Conservation (phyloP, 1,140 invertebrate genomes). For the Conus betulinus region DNA sequence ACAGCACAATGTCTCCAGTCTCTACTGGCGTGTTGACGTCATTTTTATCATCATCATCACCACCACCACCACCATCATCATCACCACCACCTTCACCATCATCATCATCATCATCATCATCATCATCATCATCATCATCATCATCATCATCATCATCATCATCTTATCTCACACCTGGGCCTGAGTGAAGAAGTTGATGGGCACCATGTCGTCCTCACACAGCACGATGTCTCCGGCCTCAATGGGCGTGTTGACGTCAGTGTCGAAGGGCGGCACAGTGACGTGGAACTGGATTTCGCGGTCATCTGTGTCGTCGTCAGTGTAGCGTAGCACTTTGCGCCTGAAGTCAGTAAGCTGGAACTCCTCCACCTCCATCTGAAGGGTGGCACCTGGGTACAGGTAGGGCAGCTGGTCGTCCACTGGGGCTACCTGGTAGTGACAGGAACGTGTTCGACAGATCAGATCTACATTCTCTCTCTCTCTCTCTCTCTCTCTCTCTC, state of each 20-base stretch:
- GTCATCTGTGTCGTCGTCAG: constrained; percentile 72
- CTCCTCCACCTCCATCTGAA: constrained; percentile 73
- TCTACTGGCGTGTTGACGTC: too few species aligned
- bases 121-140: background rate
- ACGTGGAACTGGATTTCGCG: constrained; percentile 66
- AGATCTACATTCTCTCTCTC: too few species aligned
- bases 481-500: too few species aligned
- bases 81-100: background rate
- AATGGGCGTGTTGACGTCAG: constrained; percentile 67
- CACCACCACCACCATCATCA: background rate
- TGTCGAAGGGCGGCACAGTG: constrained; percentile 68
- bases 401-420: constrained; percentile 75
- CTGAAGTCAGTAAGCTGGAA: constrained; percentile 70
- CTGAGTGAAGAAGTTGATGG: constrained; percentile 71
- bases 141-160: background rate
- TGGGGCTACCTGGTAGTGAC: constrained; percentile 50
- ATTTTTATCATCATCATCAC: background rate
- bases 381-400: constrained; percentile 60
- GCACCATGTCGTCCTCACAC: constrained; percentile 64
- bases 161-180: constrained; percentile 54
- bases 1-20: constrained; percentile 62
- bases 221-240: constrained; percentile 71
- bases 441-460: constrained; percentile 39
- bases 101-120: background rate
- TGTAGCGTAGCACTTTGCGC: constrained; percentile 69